Evolutionary conservation across 2,888 invertebrate genomes (phyloP).

Genomic region (Pheosia tremula): DNA sequence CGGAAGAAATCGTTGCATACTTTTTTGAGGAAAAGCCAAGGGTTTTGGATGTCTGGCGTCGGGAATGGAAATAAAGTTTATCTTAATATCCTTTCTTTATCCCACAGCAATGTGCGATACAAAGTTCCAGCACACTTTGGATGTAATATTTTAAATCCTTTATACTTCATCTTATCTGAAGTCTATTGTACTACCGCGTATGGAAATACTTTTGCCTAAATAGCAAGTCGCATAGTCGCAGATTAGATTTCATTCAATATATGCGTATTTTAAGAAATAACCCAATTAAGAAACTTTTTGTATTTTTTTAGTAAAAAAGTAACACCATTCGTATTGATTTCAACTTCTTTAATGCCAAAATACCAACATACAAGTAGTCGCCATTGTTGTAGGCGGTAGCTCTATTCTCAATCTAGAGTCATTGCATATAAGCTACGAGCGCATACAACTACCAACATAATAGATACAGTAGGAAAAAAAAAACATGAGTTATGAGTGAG

Average conservation of each 20-base stretch:
- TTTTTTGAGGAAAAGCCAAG: constrained; percentile 23
- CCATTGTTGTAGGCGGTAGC: no score
- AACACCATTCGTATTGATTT: no score
- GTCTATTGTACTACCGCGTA: not conserved
- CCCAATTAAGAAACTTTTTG: no score
- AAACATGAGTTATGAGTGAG: no score
- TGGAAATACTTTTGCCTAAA: not conserved
- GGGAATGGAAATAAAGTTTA: constrained; percentile 19
- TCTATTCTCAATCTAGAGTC: no score
- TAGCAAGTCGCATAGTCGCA: not conserved
- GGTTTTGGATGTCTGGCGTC: constrained; percentile 9
- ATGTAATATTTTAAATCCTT: not conserved
- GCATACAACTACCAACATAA: no score
- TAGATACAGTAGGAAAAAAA: no score
- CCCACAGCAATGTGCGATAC: constrained; percentile 11
- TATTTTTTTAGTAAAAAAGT: no score
- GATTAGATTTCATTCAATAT: not conserved
- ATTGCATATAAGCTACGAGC: no score
- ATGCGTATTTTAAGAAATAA: no score
- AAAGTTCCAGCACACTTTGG: not conserved
- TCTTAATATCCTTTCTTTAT: constrained; percentile 13
- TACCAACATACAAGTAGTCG: no score
- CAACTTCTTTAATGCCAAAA: no score
- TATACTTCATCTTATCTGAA: not conserved
- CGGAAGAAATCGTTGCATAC: constrained; percentile 19